Base-by-base conservation (phyloP, 2,113 vertebrate genomes). In the Myrmecophaga tridactyla region DNA sequence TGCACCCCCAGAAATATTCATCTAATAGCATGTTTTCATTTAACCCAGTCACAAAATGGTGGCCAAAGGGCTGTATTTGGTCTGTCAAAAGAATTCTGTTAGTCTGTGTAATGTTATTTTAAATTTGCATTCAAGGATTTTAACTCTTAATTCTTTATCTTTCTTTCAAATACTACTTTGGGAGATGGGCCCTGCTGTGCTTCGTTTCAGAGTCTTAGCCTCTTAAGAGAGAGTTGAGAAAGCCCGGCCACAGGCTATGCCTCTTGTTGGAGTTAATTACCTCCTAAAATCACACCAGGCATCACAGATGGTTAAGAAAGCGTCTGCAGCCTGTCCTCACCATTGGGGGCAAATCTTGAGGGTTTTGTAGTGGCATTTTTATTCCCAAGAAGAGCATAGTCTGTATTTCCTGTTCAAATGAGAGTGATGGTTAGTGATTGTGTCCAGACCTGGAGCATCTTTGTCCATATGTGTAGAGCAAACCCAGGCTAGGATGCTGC, bases 361-460 rank as follows among this genome's bases (percentile, higher is more conserved):
- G 34, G 29, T 73, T 72, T 91, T 90, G 88, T 6, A 5, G n/a
- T 70, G 75, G 63, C 8, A 0, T 72, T 95, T 77, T 48, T 86
- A 39, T 80, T 89, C 73, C 53, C 67, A 20, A 34, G 14, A 94
- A 90, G 60, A 75, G 41, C 81, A 78, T 36, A 18, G 18, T 60
- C n/a, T 70, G 82, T 2, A 8, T 87, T 96, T 96, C 89, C 94
- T 90, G n/a, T 65, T 96, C 1, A 25, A 78, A 91, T 78, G 86
- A 85, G 75, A 93, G 88, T 94, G 36, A 43, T 95, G 92, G 84
- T 89, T 96, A 78, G 86, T 14, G 92, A 29, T 90, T 97, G 65
- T 48, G 67, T 80, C 56, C 70, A 92, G 31, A 82, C 51, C 7
- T 29, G 20, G 88, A 75, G 36, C 93, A 65, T 88, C 75, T 93